phyloP scores from a whole-genome alignment of 1,140 invertebrate genomes.

The Eriosoma lanigerum region DNA sequence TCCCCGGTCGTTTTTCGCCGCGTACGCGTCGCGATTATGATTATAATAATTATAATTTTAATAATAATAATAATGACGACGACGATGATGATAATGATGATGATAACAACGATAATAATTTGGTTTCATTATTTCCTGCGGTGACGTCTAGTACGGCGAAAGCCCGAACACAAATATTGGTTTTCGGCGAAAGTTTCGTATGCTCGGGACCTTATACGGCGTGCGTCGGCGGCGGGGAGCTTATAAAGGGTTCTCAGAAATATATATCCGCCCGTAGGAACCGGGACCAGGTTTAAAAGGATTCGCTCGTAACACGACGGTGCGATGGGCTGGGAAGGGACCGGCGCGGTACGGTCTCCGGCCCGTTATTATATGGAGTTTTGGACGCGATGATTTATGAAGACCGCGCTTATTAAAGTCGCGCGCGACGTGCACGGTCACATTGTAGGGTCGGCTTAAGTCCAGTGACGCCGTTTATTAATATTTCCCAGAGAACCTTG shows the following conservation, averaged over 20 bases:
- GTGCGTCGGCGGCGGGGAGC: conserved; percentile 13
- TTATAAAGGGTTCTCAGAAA: conserved; percentile 51
- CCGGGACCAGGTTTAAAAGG: conserved; percentile 40
- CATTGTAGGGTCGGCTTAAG: conserved; percentile 37
- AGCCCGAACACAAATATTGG: conserved; percentile 48
- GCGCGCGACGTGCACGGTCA: conserved; percentile 16
- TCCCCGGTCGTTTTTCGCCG: background rate
- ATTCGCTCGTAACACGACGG: background rate
- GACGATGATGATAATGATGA: background rate
- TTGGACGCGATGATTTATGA: conserved; percentile 50
- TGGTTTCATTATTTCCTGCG: conserved; percentile 19
- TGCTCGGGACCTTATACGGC: background rate
- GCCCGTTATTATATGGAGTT: conserved; percentile 45
- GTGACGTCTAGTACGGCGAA: conserved; percentile 19
- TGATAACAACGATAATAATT: conserved; percentile 27
- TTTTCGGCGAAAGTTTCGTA: conserved; percentile 43
- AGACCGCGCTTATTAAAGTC: conserved; percentile 50
- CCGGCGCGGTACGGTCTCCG: background rate
- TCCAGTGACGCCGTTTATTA: conserved; percentile 49
- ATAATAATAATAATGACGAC: background rate
- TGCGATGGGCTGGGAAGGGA: background rate
- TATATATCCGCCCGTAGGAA: conserved; percentile 33
- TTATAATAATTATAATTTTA: conserved; percentile 1
- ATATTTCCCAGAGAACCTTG: conserved; percentile 26
- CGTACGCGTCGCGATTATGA: conserved; percentile 7